phyloP scores from a whole-genome alignment of 2,113 vertebrate species.

The Carollia perspicillata region DNA sequence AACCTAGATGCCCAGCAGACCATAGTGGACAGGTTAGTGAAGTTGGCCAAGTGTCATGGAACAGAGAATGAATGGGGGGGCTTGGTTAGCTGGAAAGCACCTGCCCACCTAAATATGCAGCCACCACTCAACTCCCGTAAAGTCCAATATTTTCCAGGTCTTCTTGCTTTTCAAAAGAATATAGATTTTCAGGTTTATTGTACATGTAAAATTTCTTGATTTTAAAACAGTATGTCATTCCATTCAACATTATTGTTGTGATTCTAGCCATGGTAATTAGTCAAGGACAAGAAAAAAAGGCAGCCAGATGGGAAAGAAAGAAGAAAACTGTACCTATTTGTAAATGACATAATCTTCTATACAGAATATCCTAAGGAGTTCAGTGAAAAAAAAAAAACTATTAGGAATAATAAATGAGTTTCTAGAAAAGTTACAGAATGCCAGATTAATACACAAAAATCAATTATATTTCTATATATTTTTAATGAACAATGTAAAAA shows the following conservation, averaged over 20 bases:
- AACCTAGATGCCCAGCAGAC: background rate
- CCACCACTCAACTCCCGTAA: background rate
- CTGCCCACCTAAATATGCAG: background rate
- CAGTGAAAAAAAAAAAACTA: background rate
- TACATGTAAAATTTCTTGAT: background rate
- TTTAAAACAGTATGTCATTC: background rate
- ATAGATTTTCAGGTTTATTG: background rate
- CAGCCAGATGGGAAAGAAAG: background rate
- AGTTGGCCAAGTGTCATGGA: background rate
- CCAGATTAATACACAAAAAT: background rate
- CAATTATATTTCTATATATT: background rate
- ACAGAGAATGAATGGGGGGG: background rate
- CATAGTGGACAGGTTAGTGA: background rate
- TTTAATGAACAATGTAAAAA: background rate
- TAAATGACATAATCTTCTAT: background rate
- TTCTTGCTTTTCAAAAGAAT: background rate
- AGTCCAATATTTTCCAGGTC: background rate
- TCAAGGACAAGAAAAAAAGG: background rate
- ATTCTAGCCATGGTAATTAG: background rate
- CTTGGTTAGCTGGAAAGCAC: background rate
- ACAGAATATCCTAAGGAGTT: background rate
- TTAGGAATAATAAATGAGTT: background rate
- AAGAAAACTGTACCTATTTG: background rate
- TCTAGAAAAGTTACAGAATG: background rate
- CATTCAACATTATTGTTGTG: background rate